These are phyloP conservation scores for Hippocampus mohnikei DNA, from an alignment of 2,113 vertebrate species.

Conservation along the genomic window DNA sequence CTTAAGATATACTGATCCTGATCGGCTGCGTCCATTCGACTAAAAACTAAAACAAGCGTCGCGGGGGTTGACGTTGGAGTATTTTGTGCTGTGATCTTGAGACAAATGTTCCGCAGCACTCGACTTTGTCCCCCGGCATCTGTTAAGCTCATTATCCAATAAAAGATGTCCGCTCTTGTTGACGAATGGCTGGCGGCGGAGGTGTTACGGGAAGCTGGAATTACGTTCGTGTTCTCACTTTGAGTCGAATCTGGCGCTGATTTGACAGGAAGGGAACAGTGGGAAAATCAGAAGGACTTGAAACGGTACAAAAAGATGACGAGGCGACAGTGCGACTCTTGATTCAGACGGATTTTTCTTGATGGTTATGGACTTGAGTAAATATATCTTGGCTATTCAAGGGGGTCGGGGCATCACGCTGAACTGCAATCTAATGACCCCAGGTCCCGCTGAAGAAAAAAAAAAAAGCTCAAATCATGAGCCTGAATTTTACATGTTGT, in stretches of 20 bases:
- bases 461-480: neutral
- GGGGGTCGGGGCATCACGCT: too few relatives aligned
- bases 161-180: constrained; percentile 26
- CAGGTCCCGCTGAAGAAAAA: neutral
- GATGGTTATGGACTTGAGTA: too few relatives aligned
- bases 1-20: constrained; percentile 16
- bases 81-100: constrained; percentile 5
- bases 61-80: neutral
- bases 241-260: neutral
- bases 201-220: neutral
- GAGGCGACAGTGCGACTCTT: too few relatives aligned
- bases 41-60: neutral
- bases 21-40: constrained; percentile 6
- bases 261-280: neutral
- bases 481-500: too few relatives aligned
- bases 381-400: too few relatives aligned
- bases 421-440: neutral
- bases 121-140: neutral
- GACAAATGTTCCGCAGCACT: neutral
- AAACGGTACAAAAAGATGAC: too few relatives aligned
- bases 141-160: constrained; percentile 35
- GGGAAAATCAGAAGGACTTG: neutral
- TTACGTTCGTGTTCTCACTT: neutral
- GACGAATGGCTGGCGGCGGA: neutral
- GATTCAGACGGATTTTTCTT: too few relatives aligned